Evolutionary conservation across 2,888 invertebrate species (phyloP).

Genomic region (Zygaena filipendulae): DNA sequence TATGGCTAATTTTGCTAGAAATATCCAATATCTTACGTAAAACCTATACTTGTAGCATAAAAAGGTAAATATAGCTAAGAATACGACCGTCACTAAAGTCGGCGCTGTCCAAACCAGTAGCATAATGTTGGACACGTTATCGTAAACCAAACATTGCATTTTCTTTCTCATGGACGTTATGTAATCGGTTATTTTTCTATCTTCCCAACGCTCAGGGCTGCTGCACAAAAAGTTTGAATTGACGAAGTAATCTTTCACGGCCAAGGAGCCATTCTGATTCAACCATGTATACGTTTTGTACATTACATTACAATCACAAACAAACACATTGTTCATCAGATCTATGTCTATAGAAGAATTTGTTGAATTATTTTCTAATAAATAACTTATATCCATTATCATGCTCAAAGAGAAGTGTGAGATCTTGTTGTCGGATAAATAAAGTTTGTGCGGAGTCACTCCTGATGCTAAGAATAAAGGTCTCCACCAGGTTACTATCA

Average conservation of each 20-base stretch:
- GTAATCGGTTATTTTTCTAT: conserved; percentile 45
- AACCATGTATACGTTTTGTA: conserved; percentile 49
- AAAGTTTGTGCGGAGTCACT: conserved; percentile 38
- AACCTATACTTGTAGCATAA: conserved; percentile 49
- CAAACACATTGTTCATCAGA: conserved; percentile 61
- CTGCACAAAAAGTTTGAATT: conserved; percentile 47
- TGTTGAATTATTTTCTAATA: conserved; percentile 33
- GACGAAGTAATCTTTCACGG: conserved; percentile 36
- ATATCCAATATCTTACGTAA: conserved; percentile 66
- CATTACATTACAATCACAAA: conserved; percentile 63
- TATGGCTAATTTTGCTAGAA: conserved; percentile 62
- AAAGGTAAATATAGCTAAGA: conserved; percentile 30
- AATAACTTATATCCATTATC: conserved; percentile 62
- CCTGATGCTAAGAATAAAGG: conserved; percentile 56
- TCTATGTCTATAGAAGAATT: conserved; percentile 39
- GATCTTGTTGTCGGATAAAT: conserved; percentile 64
- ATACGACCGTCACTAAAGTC: conserved; percentile 37
- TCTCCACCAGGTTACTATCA: conserved; percentile 61
- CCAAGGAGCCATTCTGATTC: conserved; percentile 37
- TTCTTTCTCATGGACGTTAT: conserved; percentile 44
- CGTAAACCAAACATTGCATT: conserved; percentile 43
- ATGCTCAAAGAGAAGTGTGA: conserved; percentile 64
- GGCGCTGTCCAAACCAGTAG: conserved; percentile 49
- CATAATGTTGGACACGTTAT: conserved; percentile 45
- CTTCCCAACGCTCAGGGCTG: conserved; percentile 55